Evolutionary conservation across 2,888 invertebrate genomes (phyloP), one percentile per base, ranked within the genome.

Genomic region (Lymantria monacha): DNA sequence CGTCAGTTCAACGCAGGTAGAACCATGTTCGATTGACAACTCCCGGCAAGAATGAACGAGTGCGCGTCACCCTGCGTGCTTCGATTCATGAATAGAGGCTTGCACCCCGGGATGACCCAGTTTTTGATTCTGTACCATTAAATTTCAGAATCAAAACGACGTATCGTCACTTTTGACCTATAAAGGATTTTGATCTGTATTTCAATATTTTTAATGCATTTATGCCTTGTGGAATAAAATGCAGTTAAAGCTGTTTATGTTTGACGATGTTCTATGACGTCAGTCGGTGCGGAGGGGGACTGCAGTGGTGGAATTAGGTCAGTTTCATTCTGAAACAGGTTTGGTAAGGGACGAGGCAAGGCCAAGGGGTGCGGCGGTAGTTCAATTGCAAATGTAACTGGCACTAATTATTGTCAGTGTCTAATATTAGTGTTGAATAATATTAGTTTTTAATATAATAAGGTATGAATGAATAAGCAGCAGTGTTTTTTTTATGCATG

Each of bases 101-200:
- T 93, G 93, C 93, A 93, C 92, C 93, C 93, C 92, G 91, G 91
- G 87, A 87, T 92, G 93, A 93, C 93, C 94, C 87, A 94, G 86
- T 93, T 94, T 93, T 88, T 86, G 92, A 92, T 91, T 83, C 79
- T 64, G 80, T 81, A 66, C 69, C 70, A 51, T 56, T 45, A 11
- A 11, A 36, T 9, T 42, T 11, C 59, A 63, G 40, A 55, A 46
- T 59, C 55, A 55, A 46, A 82, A 73, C 60, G 77, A 37, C 69
- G 46, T 63, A 87, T 76, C 56, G 47, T 48, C 58, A 69, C 38
- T 3, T 22, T 1, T 7, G 37, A 13, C 45, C 48, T 57, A 51
- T 49, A 60, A 7, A 41, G 58, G 31, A 78, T 43, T 68, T 12
- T 64, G 41, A 44, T 41, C 53, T 43, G 42, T 81, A 74, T 49